phyloP scores from a whole-genome alignment of 1,140 invertebrate species.

The Ditylenchus dipsaci region DNA sequence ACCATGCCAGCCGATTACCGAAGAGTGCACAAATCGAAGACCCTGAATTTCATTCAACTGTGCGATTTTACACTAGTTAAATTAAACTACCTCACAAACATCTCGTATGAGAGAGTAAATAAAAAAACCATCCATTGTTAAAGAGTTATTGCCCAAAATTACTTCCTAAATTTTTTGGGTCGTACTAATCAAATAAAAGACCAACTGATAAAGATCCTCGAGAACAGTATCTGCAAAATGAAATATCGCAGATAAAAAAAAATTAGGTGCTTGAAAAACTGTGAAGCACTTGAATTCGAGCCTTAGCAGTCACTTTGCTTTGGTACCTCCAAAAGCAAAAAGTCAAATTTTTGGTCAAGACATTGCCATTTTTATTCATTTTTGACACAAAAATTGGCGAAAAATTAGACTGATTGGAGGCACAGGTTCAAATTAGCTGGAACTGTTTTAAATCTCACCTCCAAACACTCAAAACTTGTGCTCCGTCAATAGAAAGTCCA shows the following conservation, averaged over 20 bases:
- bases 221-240: constrained; percentile 17
- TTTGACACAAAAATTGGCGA: no score
- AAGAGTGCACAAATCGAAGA: constrained; percentile 22
- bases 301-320: no score
- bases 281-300: no score
- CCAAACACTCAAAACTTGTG: constrained; percentile 18
- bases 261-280: no score
- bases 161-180: constrained; percentile 31
- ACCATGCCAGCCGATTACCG: constrained; percentile 26
- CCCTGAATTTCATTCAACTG: constrained; percentile 27
- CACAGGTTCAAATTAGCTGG: no score
- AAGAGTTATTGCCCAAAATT: constrained; percentile 27
- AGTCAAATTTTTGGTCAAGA: no score
- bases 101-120: constrained; percentile 50
- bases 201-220: constrained; percentile 13
- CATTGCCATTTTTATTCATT: no score
- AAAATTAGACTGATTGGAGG: no score
- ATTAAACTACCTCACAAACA: constrained; percentile 25
- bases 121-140: constrained; percentile 50
- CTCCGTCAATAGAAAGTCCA: constrained; percentile 20
- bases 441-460: no score
- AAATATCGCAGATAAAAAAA: not conserved
- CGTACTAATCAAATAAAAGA: constrained; percentile 5
- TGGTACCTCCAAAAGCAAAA: no score
- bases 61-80: not conserved